A percentile compares a stretch with the other conserved stretches of the same genome.
phyloP scores from a whole-genome alignment of 2,888 invertebrate species.

The Galerucella nymphaeae region DNA sequence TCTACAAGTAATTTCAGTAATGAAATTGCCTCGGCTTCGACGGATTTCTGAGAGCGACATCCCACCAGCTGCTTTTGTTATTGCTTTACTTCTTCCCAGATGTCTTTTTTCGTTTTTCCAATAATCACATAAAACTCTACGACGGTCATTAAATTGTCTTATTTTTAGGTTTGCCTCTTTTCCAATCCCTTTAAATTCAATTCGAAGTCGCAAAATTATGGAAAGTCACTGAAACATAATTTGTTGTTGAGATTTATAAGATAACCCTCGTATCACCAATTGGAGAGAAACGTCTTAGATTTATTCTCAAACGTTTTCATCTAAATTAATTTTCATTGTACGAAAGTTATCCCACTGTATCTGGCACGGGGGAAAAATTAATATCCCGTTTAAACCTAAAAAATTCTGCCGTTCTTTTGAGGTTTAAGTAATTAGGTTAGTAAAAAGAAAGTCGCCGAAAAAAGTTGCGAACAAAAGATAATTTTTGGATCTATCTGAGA shows the following conservation, averaged over 20 bases:
- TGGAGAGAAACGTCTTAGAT: not conserved
- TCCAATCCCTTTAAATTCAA: constrained; percentile 18
- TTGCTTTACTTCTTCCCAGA: constrained; percentile 35
- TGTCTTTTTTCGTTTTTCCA: constrained; percentile 30
- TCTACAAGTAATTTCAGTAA: constrained; percentile 39
- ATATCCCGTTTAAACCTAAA: not conserved
- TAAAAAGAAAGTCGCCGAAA: constrained; percentile 15
- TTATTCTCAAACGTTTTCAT: not conserved
- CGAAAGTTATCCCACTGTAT: not conserved
- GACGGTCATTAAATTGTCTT: constrained; percentile 29
- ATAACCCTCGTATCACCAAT: too few species aligned
- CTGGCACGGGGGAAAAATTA: not conserved
- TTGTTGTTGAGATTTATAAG: too few species aligned
- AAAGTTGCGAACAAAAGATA: constrained; percentile 32
- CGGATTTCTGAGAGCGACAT: constrained; percentile 33
- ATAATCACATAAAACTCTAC: constrained; percentile 36
- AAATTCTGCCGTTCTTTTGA: constrained; percentile 15
- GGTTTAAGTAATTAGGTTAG: constrained; percentile 22
- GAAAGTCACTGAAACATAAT: not conserved
- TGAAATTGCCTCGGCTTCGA: constrained; percentile 39
- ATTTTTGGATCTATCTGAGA: constrained; percentile 27
- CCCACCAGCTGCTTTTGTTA: constrained; percentile 36
- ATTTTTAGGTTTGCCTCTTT: constrained; percentile 1
- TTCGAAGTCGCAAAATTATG: not conserved
- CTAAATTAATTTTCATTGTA: not conserved